phyloP scores from a whole-genome alignment of 2,888 invertebrate genomes.

The Augiades crinisus region DNA sequence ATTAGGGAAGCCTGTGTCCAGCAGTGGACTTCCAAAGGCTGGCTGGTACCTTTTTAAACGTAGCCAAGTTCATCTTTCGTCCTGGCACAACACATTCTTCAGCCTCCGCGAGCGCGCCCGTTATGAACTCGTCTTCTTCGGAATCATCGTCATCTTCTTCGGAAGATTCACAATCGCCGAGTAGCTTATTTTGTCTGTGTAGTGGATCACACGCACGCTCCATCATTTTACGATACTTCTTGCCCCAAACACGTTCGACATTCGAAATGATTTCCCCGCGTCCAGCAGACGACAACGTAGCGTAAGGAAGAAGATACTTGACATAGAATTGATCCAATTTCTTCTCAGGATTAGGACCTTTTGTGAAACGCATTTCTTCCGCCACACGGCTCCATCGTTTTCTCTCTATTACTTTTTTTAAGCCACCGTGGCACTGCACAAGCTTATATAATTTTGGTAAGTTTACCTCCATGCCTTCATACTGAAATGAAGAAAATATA shows the following conservation, averaged over 20 bases:
- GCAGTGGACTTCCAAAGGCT: too few species aligned
- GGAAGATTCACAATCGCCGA: conserved; percentile 48
- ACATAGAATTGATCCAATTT: conserved; percentile 95
- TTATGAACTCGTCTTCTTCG: conserved; percentile 51
- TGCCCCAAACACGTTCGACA: conserved; percentile 89
- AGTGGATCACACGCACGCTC: conserved; percentile 55
- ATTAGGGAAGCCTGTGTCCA: background rate
- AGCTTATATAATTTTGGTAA: conserved; percentile 91
- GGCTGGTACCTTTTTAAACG: conserved; percentile 51
- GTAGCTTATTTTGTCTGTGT: conserved; percentile 44
- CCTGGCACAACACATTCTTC: conserved; percentile 88
- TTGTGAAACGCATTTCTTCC: conserved; percentile 92
- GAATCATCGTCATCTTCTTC: conserved; percentile 67
- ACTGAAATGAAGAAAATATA: conserved; percentile 58
- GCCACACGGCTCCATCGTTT: conserved; percentile 95
- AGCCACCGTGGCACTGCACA: conserved; percentile 92
- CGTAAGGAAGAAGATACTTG: conserved; percentile 94
- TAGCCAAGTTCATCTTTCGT: conserved; percentile 42
- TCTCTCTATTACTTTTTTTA: conserved; percentile 92
- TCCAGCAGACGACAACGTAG: conserved; percentile 89
- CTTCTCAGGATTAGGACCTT: conserved; percentile 88
- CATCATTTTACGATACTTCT: conserved; percentile 73
- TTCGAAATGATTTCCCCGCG: conserved; percentile 86
- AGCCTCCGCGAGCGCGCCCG: conserved; percentile 68
- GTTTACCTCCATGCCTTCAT: conserved; percentile 96